Conservation (phyloP, 2,888 invertebrate genomes). For the Amphimallon solstitiale region DNA sequence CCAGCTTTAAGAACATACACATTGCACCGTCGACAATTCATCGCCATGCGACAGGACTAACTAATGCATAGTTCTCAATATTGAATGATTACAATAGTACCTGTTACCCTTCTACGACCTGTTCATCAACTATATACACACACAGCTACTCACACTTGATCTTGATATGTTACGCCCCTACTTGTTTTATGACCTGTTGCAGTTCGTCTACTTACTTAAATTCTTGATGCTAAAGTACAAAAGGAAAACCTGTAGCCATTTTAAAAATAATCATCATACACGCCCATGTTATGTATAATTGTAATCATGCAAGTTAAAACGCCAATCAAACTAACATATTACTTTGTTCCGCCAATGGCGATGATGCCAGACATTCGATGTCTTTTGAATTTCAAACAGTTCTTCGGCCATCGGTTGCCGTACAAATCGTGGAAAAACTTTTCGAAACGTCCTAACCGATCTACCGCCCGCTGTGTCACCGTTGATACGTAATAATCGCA, state of each 20-base stretch:
- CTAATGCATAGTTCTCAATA: slow-evolving; percentile 46
- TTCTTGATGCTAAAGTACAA: not conserved
- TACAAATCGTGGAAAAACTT: not conserved
- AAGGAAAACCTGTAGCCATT: slow-evolving; percentile 34
- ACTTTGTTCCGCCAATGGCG: slow-evolving; percentile 47
- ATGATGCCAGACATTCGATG: slow-evolving; percentile 45
- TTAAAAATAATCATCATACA: slow-evolving; percentile 41
- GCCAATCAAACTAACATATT: slow-evolving; percentile 50
- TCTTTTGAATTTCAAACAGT: slow-evolving; percentile 52
- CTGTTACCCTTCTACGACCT: slow-evolving; percentile 61
- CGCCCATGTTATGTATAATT: slow-evolving; percentile 51
- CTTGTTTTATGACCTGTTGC: slow-evolving; percentile 22
- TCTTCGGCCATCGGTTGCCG: not conserved
- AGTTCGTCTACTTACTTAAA: not conserved
- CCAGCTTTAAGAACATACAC: not conserved
- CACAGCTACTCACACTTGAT: slow-evolving; percentile 58
- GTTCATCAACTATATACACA: slow-evolving; percentile 59
- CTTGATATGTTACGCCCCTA: slow-evolving; percentile 63
- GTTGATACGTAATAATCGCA: not conserved
- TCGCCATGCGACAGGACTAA: slow-evolving; percentile 21
- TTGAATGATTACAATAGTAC: slow-evolving; percentile 63
- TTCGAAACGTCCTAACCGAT: not conserved
- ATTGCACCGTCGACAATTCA: slow-evolving; percentile 4
- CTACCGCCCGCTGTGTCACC: not conserved
- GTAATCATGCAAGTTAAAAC: slow-evolving; percentile 41